Percentiles rank a stretch among this genome's conserved stretches.
These are phyloP conservation scores for Narcine bancroftii DNA, from an alignment of 2,113 vertebrate species.

Conservation along the genomic window DNA sequence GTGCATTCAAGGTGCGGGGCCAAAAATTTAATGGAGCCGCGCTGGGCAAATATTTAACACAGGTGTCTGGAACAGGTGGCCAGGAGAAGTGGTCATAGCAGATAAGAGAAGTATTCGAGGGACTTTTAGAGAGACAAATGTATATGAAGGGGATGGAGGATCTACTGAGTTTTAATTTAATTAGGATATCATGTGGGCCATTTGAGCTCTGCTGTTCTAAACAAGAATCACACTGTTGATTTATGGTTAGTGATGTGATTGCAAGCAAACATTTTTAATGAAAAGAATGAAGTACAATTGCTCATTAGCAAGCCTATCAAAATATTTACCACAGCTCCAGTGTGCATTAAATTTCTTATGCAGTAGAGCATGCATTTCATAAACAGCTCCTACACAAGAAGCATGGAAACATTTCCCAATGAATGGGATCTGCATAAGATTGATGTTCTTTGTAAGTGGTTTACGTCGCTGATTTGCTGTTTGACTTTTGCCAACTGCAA, in stretches of 20 bases:
- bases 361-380: background rate
- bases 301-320: background rate
- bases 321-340: background rate
- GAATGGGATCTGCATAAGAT: background rate
- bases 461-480: background rate
- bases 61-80: too few relatives aligned
- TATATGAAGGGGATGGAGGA: too few relatives aligned
- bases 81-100: too few relatives aligned
- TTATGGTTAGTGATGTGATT: background rate
- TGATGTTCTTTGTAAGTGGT: background rate
- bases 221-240: background rate
- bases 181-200: too few relatives aligned
- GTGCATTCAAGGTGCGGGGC: too few relatives aligned
- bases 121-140: too few relatives aligned
- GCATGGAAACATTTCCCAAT: background rate
- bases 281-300: constrained; percentile 1
- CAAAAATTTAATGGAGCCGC: too few relatives aligned
- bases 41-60: too few relatives aligned
- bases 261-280: background rate
- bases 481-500: background rate
- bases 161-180: too few relatives aligned
- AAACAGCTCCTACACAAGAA: background rate
- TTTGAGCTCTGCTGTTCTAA: too few relatives aligned
- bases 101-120: too few relatives aligned
- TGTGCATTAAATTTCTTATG: background rate